Base-by-base conservation (phyloP, 2,888 invertebrate species). In the Abrostola triplasia region DNA sequence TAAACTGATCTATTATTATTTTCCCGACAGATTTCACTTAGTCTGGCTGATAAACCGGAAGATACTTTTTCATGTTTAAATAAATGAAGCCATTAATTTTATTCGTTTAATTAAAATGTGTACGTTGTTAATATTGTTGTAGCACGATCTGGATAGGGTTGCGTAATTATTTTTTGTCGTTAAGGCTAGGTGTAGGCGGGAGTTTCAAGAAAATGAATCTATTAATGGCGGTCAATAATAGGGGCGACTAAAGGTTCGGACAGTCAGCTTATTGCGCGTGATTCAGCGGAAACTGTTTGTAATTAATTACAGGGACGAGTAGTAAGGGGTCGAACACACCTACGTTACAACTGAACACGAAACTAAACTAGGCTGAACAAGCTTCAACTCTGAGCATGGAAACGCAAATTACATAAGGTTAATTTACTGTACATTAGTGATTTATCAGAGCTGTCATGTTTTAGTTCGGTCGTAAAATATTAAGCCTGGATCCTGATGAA, bases 1-100 rank as follows among this genome's bases (percentile, higher is more conserved):
- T 89, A 87, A 85, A 87, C 84, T 86, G 82, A 89, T 88, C 84
- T 82, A 82, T 87, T 89, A 88, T 88, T 88, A 86, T 87, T 84
- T 84, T 79, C 76, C 70, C 59, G 82, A 83, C 84, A 85, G 84
- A 65, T 83, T 83, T 83, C 80, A 77, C 71, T 82, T 79, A 79
- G 42, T 56, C 40, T 10, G 7, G 42, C 40, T 54, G 59, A 51
- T 49, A 51, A 65, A 64, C 24, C 35, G 9, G 42, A 66, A 68
- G 54, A 63, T 52, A 63, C 66, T 67, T 61, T 67, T 74, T 50
- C 44, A 36, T 63, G 53, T 64, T 67, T 51, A 69, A 68, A 61
- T 56, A 42, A 69, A 57, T 62, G 40, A 50, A 61, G 48, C 49
- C 0, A 13, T 52, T 49, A 7, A 13, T 64, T 38, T 48, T 0